A percentile compares a stretch with the other conserved stretches of the same genome.
These are phyloP conservation scores for Holotrichia oblita DNA, from an alignment of 1,140 invertebrate species.

Conservation along the genomic window DNA sequence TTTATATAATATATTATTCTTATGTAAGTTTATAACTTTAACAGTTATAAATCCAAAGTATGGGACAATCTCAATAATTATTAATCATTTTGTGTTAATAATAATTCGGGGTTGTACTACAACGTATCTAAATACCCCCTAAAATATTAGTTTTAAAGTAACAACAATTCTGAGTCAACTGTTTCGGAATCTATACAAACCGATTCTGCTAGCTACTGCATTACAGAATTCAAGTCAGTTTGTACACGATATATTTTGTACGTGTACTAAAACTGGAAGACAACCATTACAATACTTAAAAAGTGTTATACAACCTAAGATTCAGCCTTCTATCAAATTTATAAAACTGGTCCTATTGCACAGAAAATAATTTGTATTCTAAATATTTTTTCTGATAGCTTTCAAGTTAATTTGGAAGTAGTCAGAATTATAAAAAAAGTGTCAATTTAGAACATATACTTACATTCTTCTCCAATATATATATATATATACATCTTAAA, in stretches of 20 bases:
- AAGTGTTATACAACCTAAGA: background rate
- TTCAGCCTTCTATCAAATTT: background rate
- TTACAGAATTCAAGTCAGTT: conserved; percentile 4
- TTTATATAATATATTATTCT: no score
- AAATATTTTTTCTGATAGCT: background rate
- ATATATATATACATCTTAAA: conserved; percentile 27
- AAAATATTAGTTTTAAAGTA: background rate
- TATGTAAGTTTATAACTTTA: no score
- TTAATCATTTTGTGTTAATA: no score
- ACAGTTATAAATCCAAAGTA: no score
- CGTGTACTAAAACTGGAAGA: conserved; percentile 6
- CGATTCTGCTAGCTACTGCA: background rate
- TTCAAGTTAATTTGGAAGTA: background rate
- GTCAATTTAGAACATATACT: background rate
- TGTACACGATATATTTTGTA: background rate
- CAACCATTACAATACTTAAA: conserved; percentile 15
- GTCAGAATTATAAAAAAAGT: background rate
- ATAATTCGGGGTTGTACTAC: no score
- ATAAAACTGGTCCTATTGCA: conserved; percentile 11
- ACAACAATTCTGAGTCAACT: background rate
- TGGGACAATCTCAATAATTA: no score
- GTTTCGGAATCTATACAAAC: background rate
- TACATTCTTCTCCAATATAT: background rate
- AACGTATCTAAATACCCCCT: no score
- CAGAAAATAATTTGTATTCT: background rate